phyloP scores from a whole-genome alignment of 2,888 invertebrate genomes.

The Drosophila birchii region DNA sequence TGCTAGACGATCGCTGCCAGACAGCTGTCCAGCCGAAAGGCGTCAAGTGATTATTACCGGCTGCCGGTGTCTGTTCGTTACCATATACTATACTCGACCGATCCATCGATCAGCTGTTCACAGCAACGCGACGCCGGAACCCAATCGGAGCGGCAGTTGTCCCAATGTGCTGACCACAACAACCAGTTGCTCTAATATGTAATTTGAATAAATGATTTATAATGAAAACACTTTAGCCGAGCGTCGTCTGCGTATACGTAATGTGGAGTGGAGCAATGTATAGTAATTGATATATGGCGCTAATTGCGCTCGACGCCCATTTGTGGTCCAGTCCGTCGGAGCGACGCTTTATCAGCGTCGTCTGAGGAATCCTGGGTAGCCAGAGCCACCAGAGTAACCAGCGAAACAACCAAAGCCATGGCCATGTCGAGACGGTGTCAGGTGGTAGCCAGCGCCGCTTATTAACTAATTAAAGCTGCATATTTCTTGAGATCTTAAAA shows the following conservation, averaged over 20 bases:
- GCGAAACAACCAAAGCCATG: slow-evolving; percentile 30
- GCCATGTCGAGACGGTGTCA: slow-evolving; percentile 56
- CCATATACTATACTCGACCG: slow-evolving; percentile 13
- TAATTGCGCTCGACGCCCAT: slow-evolving; percentile 76
- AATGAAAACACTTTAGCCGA: slow-evolving; percentile 74
- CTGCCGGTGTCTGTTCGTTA: slow-evolving; percentile 8
- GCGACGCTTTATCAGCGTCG: slow-evolving; percentile 40
- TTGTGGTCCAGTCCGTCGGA: slow-evolving; percentile 43
- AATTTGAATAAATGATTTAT: slow-evolving; percentile 82
- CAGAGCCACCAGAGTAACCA: slow-evolving; percentile 9
- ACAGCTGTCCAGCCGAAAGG: slow-evolving; percentile 34
- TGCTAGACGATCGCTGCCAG: slow-evolving; percentile 12
- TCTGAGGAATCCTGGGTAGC: slow-evolving; percentile 73
- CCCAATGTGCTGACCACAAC: slow-evolving; percentile 47
- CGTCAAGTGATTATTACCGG: slow-evolving; percentile 39
- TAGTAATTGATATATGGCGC: slow-evolving; percentile 80
- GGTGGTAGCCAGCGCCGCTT: slow-evolving; percentile 64
- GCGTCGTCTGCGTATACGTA: slow-evolving; percentile 51
- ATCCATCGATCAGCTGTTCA: slow-evolving; percentile 65
- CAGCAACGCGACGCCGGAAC: slow-evolving; percentile 55
- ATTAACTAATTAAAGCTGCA: slow-evolving; percentile 80
- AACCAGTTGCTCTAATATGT: slow-evolving; percentile 59
- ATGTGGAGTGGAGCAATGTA: slow-evolving; percentile 48
- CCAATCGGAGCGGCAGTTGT: slow-evolving; percentile 26
- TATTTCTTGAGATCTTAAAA: slow-evolving; percentile 71